A percentile compares a stretch with the other conserved stretches of the same genome.
Evolutionary conservation across 2,797 vertebrate species (phyloP).

Genomic region (Capromys pilorides): DNA sequence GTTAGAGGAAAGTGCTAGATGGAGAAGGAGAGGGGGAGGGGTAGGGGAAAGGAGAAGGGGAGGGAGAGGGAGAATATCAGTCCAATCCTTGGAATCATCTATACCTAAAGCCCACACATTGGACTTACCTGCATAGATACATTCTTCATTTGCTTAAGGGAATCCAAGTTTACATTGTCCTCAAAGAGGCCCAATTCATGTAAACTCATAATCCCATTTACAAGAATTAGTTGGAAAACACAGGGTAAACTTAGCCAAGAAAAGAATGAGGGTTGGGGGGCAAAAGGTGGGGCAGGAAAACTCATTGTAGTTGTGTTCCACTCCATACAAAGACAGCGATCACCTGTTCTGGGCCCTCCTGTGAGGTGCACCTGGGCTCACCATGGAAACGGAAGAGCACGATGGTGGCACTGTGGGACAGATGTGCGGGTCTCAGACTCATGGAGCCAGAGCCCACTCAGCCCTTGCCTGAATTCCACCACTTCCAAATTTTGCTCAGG

Average conservation of each 20-base stretch:
- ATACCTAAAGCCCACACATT: background rate
- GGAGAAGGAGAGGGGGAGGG: background rate
- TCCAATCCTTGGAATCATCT: background rate
- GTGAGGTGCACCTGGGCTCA: background rate
- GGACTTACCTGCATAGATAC: background rate
- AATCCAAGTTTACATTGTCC: background rate
- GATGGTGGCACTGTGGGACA: rapidly evolving
- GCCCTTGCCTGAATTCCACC: background rate
- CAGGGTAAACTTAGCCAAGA: background rate
- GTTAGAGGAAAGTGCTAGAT: background rate
- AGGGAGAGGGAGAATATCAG: no score
- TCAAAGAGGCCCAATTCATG: background rate
- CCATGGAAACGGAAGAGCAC: background rate
- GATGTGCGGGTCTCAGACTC: background rate
- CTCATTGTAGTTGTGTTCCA: background rate
- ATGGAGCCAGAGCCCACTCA: background rate
- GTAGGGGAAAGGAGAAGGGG: rapidly evolving
- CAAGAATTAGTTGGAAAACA: background rate
- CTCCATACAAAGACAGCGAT: background rate
- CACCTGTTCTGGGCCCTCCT: background rate
- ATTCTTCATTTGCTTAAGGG: background rate
- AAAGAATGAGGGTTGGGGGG: background rate
- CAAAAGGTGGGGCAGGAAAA: background rate
- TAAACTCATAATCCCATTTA: background rate
- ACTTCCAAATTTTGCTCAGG: background rate